Conservation (phyloP, 92 coral and sea anemone genomes). For the Desmophyllum pertusum region DNA sequence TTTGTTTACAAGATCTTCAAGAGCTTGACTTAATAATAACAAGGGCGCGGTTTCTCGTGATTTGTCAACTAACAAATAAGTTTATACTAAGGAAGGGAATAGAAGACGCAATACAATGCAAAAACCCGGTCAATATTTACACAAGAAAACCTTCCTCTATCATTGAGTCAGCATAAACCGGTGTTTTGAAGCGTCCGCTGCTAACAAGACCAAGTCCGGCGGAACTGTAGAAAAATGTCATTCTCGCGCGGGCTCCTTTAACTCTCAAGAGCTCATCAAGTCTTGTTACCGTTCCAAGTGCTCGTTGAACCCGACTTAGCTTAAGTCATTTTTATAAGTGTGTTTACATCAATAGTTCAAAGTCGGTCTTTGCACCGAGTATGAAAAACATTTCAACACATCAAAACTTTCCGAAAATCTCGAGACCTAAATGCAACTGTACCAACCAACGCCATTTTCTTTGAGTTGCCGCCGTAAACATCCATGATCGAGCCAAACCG, state of each 20-base stretch:
- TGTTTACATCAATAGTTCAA: neutral
- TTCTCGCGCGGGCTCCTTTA: constrained; percentile 27
- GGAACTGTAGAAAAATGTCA: constrained; percentile 37
- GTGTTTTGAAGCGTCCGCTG: constrained; percentile 13
- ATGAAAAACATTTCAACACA: neutral
- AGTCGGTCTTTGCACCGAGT: neutral
- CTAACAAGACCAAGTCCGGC: constrained; percentile 28
- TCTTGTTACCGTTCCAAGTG: neutral
- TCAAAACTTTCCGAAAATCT: neutral
- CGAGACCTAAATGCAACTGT: neutral
- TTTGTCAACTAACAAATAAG: neutral
- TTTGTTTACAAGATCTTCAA: constrained; percentile 25
- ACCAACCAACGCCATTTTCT: neutral
- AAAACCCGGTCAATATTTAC: neutral
- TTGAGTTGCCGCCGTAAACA: neutral
- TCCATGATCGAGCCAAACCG: neutral
- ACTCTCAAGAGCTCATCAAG: constrained; percentile 35
- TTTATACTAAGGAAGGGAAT: neutral
- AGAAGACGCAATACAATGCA: neutral
- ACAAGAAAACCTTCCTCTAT: neutral
- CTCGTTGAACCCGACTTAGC: constrained; percentile 10
- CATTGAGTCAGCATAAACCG: constrained; percentile 23
- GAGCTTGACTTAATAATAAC: neutral
- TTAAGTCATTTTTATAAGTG: constrained; percentile 2
- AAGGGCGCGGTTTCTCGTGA: constrained; percentile 13